Conservation (phyloP, 2,888 invertebrate species). For the Leucoma salicis region DNA sequence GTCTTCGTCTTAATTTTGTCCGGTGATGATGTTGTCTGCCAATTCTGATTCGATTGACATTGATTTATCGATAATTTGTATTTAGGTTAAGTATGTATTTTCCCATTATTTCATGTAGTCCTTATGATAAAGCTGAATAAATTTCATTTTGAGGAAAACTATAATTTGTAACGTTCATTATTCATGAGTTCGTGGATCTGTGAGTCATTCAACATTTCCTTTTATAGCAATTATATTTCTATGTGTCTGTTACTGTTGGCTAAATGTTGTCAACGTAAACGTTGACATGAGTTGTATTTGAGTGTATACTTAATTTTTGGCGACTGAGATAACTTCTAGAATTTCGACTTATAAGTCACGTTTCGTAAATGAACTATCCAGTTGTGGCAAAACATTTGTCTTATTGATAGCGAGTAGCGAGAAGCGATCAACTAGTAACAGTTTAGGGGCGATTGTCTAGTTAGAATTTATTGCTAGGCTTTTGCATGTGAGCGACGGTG, state of each 20-base stretch:
- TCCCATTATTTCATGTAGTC: slow-evolving; percentile 56
- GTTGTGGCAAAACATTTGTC: slow-evolving; percentile 5
- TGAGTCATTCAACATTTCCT: slow-evolving; percentile 12
- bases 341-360: slow-evolving; percentile 3
- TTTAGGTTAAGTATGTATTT: slow-evolving; percentile 62
- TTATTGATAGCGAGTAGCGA: slow-evolving; percentile 2
- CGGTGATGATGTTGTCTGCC: slow-evolving; percentile 36
- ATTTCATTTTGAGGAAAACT: slow-evolving; percentile 43
- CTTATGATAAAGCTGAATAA: slow-evolving; percentile 52
- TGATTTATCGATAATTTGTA: slow-evolving; percentile 54
- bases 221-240: slow-evolving; percentile 3
- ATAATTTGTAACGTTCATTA: slow-evolving; percentile 17
- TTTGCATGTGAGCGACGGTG: too few relatives aligned
- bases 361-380: slow-evolving; percentile 11
- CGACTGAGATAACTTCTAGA: background rate
- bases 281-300: background rate
- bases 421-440: slow-evolving; percentile 3
- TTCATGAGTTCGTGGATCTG: slow-evolving; percentile 12
- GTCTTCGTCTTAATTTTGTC: slow-evolving; percentile 48
- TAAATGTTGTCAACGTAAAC: background rate
- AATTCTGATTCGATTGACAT: slow-evolving; percentile 48
- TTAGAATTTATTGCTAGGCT: background rate
- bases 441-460: background rate
- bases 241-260: background rate
- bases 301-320: background rate